A percentile compares a stretch with the other conserved stretches of the same genome.
These are phyloP conservation scores for Cichladusa arquata DNA, from an alignment of 2,113 vertebrate species.

Conservation along the genomic window DNA sequence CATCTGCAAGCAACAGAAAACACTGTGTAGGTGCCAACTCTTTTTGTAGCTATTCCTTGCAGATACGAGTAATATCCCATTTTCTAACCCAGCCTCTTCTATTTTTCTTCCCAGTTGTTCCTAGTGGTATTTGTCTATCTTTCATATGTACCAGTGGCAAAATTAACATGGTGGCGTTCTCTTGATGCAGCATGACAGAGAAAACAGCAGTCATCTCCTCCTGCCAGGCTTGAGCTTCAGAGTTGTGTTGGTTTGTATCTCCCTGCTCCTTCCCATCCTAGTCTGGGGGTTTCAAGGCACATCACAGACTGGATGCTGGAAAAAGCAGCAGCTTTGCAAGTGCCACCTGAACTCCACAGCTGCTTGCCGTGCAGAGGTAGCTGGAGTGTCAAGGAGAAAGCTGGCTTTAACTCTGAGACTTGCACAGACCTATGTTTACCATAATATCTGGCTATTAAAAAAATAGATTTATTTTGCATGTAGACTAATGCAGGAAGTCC, in stretches of 20 bases:
- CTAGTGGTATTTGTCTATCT: neutral
- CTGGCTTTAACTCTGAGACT: neutral
- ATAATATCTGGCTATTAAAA: neutral
- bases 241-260: neutral
- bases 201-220: neutral
- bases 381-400: neutral
- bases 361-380: rapidly evolving
- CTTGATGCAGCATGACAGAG: neutral
- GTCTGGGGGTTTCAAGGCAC: neutral
- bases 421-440: neutral
- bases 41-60: neutral
- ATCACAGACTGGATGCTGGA: neutral
- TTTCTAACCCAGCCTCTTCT: neutral
- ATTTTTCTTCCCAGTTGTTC: neutral
- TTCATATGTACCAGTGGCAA: neutral
- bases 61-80: neutral
- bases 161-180: neutral
- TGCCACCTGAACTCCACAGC: neutral
- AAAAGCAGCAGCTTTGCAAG: neutral
- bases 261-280: neutral
- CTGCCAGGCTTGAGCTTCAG: neutral
- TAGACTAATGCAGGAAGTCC: too few species aligned
- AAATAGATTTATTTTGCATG: neutral
- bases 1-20: neutral
- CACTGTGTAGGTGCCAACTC: neutral